Percentiles rank a stretch among this genome's conserved stretches.
phyloP scores from a whole-genome alignment of 2,113 vertebrate genomes.

The Puma concolor region DNA sequence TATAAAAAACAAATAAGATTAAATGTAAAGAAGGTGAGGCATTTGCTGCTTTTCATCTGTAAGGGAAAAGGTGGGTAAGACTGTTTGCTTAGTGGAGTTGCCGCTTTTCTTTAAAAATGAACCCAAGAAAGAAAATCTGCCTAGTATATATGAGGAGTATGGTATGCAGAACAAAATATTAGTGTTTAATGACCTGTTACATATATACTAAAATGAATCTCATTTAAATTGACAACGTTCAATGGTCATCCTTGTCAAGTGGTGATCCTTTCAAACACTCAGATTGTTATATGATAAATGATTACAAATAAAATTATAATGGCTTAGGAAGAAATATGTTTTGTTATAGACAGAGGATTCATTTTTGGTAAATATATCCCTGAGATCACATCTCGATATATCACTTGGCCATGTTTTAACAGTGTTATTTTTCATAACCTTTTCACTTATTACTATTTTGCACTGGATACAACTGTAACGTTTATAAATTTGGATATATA shows the following conservation, averaged over 20 bases:
- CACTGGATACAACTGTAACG: neutral
- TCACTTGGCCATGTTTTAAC: neutral
- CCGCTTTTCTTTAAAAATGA: conserved; percentile 41
- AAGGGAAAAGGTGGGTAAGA: neutral
- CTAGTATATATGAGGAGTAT: conserved; percentile 40
- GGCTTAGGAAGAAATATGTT: neutral
- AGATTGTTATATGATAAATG: conserved; percentile 51
- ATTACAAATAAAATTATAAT: conserved; percentile 55
- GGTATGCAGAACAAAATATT: conserved; percentile 46
- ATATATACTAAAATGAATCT: conserved; percentile 64
- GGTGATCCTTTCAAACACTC: conserved; percentile 74
- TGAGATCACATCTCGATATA: neutral
- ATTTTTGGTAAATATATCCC: neutral
- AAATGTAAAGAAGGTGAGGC: neutral
- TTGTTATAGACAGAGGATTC: neutral
- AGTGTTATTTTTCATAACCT: neutral
- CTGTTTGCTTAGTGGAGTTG: neutral
- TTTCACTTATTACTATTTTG: neutral
- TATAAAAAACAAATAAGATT: neutral
- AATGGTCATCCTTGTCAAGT: conserved; percentile 66
- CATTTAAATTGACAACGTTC: conserved; percentile 51
- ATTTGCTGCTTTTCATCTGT: neutral
- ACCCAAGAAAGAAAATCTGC: conserved; percentile 67
- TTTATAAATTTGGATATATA: neutral
- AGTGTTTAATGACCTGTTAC: conserved; percentile 51